Evolutionary conservation across 1,140 invertebrate genomes (phyloP), one percentile per base, ranked within the genome.

Genomic region (Euwallacea similis): DNA sequence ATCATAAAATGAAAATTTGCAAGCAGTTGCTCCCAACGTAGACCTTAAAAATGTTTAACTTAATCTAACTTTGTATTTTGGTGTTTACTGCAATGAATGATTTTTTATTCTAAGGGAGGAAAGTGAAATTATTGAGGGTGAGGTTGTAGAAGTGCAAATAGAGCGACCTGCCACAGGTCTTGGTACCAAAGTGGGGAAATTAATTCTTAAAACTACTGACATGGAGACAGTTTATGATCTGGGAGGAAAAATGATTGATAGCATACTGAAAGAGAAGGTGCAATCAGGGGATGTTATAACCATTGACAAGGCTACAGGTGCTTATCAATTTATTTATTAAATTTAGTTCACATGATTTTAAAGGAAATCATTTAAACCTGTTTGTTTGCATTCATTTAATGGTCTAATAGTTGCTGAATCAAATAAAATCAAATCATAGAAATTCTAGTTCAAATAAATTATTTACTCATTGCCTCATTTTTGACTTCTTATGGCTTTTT

Each of bases 191-290:
- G 87, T 92, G 56, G 91, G 97, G 2, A 97, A 98, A 79, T 83
- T 99, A 2, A 99, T 97, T 0, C 83, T 99, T 16, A 99, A 99
- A 86, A 99, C 97, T 2, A 99, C 97, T 0, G 98, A 99, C 82
- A 99, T 99, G 98, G 98, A 99, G 84, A 99, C 98, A 0, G 92
- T 98, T 70, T 99, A 99, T 82, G 98, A 99, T 82, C 87, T 99
- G 77, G 98, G 98, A 41, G 93, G 93, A 63, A 99, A 99, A 87
- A 99, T 99, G 91, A 98, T 99, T 69, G 98, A 99, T 81, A 93
- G 93, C 67, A 87, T 99, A 47, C 91, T 96, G 75, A 98, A 98
- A 80, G 97, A 99, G 82, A 98, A 98, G 84, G 91, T 95, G n/a
- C 92, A 94, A 87, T 90, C 93, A 58, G 96, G 96, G 7, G 97